A percentile compares a stretch with the other conserved stretches of the same genome.
Evolutionary conservation across 2,797 vertebrate species (phyloP).

Genomic region (Pseudochirops cupreus): DNA sequence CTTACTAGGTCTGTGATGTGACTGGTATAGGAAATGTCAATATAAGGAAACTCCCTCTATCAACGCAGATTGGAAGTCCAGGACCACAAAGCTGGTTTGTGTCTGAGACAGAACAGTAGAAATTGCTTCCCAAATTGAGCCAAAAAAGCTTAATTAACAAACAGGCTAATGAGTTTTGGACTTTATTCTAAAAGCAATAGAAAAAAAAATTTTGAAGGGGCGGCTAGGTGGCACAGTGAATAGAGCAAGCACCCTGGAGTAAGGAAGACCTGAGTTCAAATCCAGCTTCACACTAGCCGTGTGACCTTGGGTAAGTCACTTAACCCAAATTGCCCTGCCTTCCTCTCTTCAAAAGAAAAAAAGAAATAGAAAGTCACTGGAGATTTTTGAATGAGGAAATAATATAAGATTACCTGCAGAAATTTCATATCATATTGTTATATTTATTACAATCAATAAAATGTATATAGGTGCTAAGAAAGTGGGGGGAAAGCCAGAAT

Average conservation of each 20-base stretch:
- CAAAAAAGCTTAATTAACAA: neutral
- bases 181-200: neutral
- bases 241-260: too few species aligned
- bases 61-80: neutral
- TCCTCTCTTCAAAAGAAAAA: too few species aligned
- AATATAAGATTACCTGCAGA: neutral
- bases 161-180: neutral
- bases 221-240: too few species aligned
- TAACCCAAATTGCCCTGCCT: too few species aligned
- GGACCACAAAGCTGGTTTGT: neutral
- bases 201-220: neutral
- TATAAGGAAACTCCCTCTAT: neutral
- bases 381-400: conserved; percentile 26
- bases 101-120: neutral
- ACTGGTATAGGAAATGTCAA: neutral
- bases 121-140: neutral
- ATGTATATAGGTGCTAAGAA: conserved; percentile 39
- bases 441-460: conserved; percentile 13
- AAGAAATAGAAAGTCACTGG: neutral
- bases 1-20: neutral
- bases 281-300: too few species aligned
- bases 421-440: neutral
- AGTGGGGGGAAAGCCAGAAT: neutral
- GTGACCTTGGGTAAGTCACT: too few species aligned
- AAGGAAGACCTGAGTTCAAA: too few species aligned